Conservation (phyloP, 2,888 invertebrate genomes). For the Smittia aterrima region DNA sequence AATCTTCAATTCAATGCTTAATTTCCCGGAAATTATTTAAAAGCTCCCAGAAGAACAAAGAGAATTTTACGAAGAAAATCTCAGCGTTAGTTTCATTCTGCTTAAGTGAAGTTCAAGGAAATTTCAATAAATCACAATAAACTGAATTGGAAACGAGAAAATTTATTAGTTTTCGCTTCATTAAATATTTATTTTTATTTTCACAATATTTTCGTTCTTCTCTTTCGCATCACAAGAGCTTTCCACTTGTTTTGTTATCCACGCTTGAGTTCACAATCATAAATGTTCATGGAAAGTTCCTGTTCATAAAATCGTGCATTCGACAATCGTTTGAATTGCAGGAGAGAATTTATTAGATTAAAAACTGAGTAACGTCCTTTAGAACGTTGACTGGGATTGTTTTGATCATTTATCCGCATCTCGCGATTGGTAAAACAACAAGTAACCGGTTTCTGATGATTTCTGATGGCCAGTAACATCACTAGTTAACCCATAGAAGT, state of each 20-base stretch:
- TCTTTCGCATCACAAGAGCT: not conserved
- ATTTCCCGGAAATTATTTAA: no score
- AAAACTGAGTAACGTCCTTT: not conserved
- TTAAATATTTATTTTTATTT: not conserved
- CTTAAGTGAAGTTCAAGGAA: not conserved
- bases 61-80: not conserved
- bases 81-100: not conserved
- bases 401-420: slow-evolving; percentile 59
- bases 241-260: no score
- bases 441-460: slow-evolving; percentile 99
- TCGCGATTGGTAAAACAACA: slow-evolving; percentile 96
- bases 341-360: not conserved
- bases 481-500: slow-evolving; percentile 98
- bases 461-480: slow-evolving; percentile 79
- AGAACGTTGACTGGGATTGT: no score
- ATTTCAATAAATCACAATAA: not conserved
- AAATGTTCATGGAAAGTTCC: no score
- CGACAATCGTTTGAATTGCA: not conserved
- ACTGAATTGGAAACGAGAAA: not conserved
- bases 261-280: no score
- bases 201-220: not conserved
- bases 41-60: not conserved
- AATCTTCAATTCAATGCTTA: no score
- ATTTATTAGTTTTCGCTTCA: not conserved
- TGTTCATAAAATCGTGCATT: no score